These are phyloP conservation scores for Parelbella ahira DNA, from an alignment of 2,888 invertebrate genomes.

Conservation along the genomic window DNA sequence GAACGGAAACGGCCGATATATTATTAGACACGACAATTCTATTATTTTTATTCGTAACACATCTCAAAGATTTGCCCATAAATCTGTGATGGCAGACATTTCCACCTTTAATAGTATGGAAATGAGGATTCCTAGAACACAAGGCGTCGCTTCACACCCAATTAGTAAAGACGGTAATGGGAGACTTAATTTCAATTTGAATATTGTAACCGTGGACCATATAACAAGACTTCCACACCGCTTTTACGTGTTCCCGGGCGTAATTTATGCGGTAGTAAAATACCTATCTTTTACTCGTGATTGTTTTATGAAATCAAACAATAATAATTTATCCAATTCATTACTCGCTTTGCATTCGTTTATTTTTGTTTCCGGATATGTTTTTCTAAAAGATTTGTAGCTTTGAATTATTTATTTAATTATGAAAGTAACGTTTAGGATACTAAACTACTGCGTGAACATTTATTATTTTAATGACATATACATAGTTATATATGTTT, in stretches of 20 bases:
- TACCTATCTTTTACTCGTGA: constrained; percentile 21
- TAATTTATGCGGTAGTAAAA: constrained; percentile 24
- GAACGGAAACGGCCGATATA: constrained; percentile 77
- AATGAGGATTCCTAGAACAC: constrained; percentile 60
- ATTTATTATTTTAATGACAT: constrained; percentile 4
- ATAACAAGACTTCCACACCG: constrained; percentile 25
- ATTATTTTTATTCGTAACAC: constrained; percentile 80
- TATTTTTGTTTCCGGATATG: constrained; percentile 18
- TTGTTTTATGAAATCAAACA: constrained; percentile 26
- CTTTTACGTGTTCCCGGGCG: constrained; percentile 17
- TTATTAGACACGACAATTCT: constrained; percentile 80
- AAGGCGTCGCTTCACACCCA: constrained; percentile 52
- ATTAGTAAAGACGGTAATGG: constrained; percentile 53
- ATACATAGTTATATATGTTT: too few species aligned
- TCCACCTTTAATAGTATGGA: constrained; percentile 49
- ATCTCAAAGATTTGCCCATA: constrained; percentile 74
- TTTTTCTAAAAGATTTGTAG: constrained; percentile 13
- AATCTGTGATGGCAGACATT: constrained; percentile 60
- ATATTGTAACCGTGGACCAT: constrained; percentile 33
- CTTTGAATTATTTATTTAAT: constrained; percentile 3
- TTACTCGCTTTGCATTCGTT: constrained; percentile 5
- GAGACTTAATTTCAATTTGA: constrained; percentile 43
- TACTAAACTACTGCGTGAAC: neutral
- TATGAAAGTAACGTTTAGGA: constrained; percentile 3
- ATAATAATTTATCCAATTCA: constrained; percentile 22